phyloP scores from a whole-genome alignment of 2,113 vertebrate genomes.

The Ivindomyrus marchei region DNA sequence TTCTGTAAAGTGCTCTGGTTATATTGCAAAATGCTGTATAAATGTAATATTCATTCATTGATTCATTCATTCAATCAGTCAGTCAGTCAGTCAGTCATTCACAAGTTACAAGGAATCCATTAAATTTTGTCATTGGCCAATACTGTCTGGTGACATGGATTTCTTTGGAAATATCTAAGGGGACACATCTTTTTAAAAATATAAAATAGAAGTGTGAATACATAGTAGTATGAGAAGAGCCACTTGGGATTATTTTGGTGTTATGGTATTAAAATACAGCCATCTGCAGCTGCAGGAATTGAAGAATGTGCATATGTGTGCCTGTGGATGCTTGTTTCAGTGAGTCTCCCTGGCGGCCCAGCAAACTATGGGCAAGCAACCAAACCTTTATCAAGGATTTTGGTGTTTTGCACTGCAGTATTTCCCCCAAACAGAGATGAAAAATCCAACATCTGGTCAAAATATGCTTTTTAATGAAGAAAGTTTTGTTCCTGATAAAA shows the following conservation, averaged over 20 bases:
- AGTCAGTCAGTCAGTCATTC: not conserved
- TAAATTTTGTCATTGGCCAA: not conserved
- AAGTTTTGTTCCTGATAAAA: not conserved
- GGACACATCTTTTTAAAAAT: not conserved
- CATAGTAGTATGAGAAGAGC: not conserved
- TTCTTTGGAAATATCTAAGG: not conserved
- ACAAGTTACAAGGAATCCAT: not conserved
- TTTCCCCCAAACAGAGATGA: not conserved
- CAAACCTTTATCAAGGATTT: not conserved
- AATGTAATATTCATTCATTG: not conserved
- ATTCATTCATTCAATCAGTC: not conserved
- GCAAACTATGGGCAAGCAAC: not conserved
- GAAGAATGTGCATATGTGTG: not conserved
- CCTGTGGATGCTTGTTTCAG: not conserved
- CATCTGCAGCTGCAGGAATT: not conserved
- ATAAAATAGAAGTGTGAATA: not conserved
- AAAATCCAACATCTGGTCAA: not conserved
- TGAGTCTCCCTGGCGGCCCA: no score
- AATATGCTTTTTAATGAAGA: not conserved
- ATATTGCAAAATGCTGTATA: not conserved
- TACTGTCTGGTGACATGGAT: not conserved
- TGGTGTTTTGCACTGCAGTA: not conserved
- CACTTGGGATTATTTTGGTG: not conserved
- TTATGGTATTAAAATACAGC: constrained; percentile 4
- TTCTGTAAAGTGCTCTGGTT: not conserved